Percentiles rank a stretch among this genome's conserved stretches.
phyloP scores from a whole-genome alignment of 2,888 invertebrate species.

The Chaetoderma sp. region DNA sequence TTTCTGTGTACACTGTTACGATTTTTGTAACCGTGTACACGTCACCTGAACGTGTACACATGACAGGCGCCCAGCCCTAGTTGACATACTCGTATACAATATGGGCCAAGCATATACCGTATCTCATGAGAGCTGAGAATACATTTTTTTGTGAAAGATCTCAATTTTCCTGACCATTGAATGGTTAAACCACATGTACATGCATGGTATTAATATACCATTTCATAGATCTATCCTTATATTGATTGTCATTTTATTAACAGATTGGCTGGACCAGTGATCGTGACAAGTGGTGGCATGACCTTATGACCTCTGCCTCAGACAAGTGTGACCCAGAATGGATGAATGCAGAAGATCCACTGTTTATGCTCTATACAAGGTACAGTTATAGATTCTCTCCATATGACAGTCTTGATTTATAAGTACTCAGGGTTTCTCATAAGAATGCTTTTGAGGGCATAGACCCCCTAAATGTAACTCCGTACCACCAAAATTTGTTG shows the following conservation, averaged over 20 bases:
- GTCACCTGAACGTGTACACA: too few relatives aligned
- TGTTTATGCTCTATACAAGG: slow-evolving; percentile 98
- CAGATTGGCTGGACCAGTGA: slow-evolving; percentile 69
- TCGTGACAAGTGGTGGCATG: slow-evolving; percentile 93
- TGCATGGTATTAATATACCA: not conserved
- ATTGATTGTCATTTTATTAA: not conserved
- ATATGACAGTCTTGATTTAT: not conserved
- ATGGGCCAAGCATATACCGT: too few relatives aligned
- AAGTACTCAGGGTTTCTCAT: not conserved
- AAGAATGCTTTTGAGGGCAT: not conserved
- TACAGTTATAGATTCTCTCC: slow-evolving; percentile 38
- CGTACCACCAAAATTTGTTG: too few relatives aligned
- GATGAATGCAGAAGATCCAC: slow-evolving; percentile 95
- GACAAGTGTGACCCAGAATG: slow-evolving; percentile 91
- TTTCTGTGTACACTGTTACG: too few relatives aligned
- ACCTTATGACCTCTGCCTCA: slow-evolving; percentile 80
- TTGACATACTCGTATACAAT: too few relatives aligned
- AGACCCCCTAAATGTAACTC: not conserved
- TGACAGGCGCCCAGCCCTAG: too few relatives aligned
- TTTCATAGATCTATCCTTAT: not conserved
- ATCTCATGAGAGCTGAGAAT: too few relatives aligned
- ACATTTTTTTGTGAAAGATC: too few relatives aligned
- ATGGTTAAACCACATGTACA: not conserved
- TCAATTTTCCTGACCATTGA: too few relatives aligned
- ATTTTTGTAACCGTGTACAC: too few relatives aligned